phyloP scores from a whole-genome alignment of 2,888 invertebrate genomes.

The Drosophila borealis region DNA sequence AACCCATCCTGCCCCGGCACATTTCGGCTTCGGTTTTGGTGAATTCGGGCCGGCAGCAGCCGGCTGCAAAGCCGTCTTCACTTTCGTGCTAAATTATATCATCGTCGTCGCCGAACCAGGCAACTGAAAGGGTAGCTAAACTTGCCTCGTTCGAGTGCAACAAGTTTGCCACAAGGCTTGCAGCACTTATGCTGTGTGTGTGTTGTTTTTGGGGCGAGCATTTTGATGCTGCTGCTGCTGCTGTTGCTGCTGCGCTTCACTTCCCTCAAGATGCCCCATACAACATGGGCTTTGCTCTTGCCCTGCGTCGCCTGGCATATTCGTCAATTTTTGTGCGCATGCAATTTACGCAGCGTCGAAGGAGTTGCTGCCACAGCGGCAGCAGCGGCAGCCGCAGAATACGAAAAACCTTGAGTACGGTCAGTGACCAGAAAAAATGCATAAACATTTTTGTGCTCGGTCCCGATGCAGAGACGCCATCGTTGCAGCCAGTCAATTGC shows the following conservation, averaged over 20 bases:
- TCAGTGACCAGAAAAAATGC: conserved; percentile 83
- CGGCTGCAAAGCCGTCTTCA: conserved; percentile 76
- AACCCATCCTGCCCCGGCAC: conserved; percentile 34
- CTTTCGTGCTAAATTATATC: conserved; percentile 80
- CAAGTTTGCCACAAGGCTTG: conserved; percentile 70
- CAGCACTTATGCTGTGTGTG: conserved; percentile 18
- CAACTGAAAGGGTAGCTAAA: conserved; percentile 55
- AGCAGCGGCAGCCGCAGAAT: conserved; percentile 62
- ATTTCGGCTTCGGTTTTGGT: conserved; percentile 76
- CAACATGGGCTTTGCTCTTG: conserved; percentile 35
- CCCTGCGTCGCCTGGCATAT: conserved; percentile 76
- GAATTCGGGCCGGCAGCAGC: conserved; percentile 62
- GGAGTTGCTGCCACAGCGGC: conserved; percentile 48
- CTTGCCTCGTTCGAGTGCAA: conserved; percentile 57
- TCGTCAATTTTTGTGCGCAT: conserved; percentile 81
- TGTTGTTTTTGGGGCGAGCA: conserved; percentile 60
- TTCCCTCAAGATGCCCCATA: conserved; percentile 15
- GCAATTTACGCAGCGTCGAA: conserved; percentile 80
- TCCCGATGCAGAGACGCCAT: conserved; percentile 35
- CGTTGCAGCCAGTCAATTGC: conserved; percentile 74
- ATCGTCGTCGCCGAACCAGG: conserved; percentile 40
- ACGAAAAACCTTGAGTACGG: conserved; percentile 84
- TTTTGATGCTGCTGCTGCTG: conserved; percentile 63
- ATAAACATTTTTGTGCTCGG: conserved; percentile 81
- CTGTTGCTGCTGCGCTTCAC: conserved; percentile 1